Evolutionary conservation across 2,797 vertebrate genomes (phyloP), one percentile per base, ranked within the genome.

Genomic region (Coccyzus lansbergi): DNA sequence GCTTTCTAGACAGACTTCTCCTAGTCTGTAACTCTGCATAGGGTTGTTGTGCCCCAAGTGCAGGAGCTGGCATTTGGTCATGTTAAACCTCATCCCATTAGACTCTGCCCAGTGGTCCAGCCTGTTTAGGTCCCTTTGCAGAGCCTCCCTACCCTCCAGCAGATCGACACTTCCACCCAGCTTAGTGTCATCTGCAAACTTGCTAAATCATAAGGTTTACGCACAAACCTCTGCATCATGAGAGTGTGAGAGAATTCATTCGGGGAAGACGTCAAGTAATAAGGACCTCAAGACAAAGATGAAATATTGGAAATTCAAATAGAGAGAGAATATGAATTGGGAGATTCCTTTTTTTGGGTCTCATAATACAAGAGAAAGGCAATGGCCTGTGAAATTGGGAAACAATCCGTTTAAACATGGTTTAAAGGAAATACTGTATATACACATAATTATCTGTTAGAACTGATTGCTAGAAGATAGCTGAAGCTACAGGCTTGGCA

Each of bases 381-480:
- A 15, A 51, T 38, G 19, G 21, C 36, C 26, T 5, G 2, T 72
- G 71, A 94, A 94, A 92, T 51, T 44, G 28, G 40, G 69, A 85
- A 85, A 69, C n/a, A 90, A 33, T 21, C 12, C 0, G 0, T 92
- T 88, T 74, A 90, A 92, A 72, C 46, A 31, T 3, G 34, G 18
- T 33, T 92, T 91, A 87, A 91, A 85, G 62, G 48, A 93, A 89
- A 93, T 80, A 21, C 14, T 58, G 7, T 80, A 62, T 75, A 83
- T 68, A n/a, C 2, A 0, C 62, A 10, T 49, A 71, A 87, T 93
- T 93, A 83, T 55, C 36, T 77, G 49, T 88, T 78, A 75, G 65
- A 51, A 71, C 36, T 48, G 29, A 81, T 81, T 83, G 24, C 34
- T 86, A 62, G 76, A 78, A 78, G 69, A 81, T 78, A 81, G 71